Base-by-base conservation (phyloP, 2,113 vertebrate species). In the Oryzias javanicus region DNA sequence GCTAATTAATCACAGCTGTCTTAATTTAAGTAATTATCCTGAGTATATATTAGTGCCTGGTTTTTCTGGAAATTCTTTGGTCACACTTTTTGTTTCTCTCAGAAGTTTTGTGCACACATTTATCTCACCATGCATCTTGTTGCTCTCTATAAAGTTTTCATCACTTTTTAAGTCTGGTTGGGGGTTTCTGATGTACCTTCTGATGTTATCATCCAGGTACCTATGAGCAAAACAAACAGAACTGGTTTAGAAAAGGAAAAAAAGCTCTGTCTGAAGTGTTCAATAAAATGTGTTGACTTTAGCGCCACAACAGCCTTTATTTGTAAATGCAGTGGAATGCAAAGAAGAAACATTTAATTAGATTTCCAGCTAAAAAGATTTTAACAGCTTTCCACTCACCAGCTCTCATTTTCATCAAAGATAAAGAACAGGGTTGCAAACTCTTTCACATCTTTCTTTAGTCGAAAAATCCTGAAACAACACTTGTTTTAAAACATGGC, bases 131-230 rank as follows among this genome's bases (percentile, higher is more conserved):
- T 98, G 95, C 94, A 98, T 98, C 88, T 94, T 98, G 79, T 99
- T 99, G 88, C 97, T 98, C 89, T 98, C 94, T 60, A 94, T 91
- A 63, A 98, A 99, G 42, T 88, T 85, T 2, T 95, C 93, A 16
- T 94, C 76, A 0, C 93, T 90, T 83, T 95, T 96, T 25, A 95
- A 51, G 16, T 93, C 86, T 60, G 79, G 66, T 0, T 89, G 87
- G 0, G 94, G 92, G 45, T 79, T 93, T 19, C 63, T 61, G 66
- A 95, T 92, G 46, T 97, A 89, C 0, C 60, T 89, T 83, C 93
- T 83, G 67, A 98, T 96, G 78, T 99, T 99, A 65, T 97, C 94
- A 75, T 98, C 94, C 73, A 99, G 86, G 67, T 98, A 98, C 97
- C 97, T 98, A 35, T 35, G 7, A 35, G 35, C 25, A n/a, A 35